These are phyloP conservation scores for Julus scanicus DNA, from an alignment of 2,888 invertebrate species.

Conservation along the genomic window DNA sequence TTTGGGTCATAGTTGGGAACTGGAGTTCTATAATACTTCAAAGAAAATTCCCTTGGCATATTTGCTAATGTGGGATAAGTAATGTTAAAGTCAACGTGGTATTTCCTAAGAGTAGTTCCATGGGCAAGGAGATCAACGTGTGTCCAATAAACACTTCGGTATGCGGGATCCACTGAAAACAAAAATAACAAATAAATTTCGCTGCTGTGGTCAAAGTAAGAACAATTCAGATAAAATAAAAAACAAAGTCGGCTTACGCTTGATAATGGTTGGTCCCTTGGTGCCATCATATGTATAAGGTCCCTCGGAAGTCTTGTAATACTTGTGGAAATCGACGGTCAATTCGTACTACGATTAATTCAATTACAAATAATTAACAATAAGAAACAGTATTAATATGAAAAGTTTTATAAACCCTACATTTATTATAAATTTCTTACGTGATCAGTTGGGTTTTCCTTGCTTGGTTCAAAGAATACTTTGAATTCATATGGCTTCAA, in stretches of 20 bases:
- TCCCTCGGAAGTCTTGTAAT: slow-evolving; percentile 44
- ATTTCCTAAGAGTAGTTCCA: slow-evolving; percentile 55
- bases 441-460: slow-evolving; percentile 54
- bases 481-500: slow-evolving; percentile 54
- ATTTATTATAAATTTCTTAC: slow-evolving; percentile 24
- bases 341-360: slow-evolving; percentile 49
- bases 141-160: slow-evolving; percentile 3
- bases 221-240: background rate
- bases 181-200: background rate
- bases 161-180: slow-evolving; percentile 51
- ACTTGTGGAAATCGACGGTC: slow-evolving; percentile 48
- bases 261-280: slow-evolving; percentile 20
- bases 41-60: slow-evolving; percentile 48
- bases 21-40: slow-evolving; percentile 56
- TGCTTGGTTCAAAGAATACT: slow-evolving; percentile 50
- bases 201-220: background rate
- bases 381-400: background rate
- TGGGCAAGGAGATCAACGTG: slow-evolving; percentile 54
- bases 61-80: background rate
- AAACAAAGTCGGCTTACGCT: background rate
- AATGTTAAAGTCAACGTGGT: slow-evolving; percentile 52
- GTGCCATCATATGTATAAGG: slow-evolving; percentile 41
- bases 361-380: slow-evolving; percentile 1
- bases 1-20: slow-evolving; percentile 57
- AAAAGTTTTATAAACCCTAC: background rate